phyloP scores from a whole-genome alignment of 2,888 invertebrate species.

The Xestia c-nigrum region DNA sequence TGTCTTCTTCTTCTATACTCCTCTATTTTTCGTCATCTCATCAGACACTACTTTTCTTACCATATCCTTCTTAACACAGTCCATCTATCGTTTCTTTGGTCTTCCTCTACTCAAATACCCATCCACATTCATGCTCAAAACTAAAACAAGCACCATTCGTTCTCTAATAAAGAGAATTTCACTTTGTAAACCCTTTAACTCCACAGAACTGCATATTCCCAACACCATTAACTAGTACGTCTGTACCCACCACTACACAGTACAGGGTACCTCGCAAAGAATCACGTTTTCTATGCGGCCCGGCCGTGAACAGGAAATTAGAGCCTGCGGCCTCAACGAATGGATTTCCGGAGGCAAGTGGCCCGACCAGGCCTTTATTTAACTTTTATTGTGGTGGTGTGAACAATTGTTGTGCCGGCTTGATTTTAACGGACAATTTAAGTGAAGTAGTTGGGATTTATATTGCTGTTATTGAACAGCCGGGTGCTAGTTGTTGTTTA shows the following conservation, averaged over 20 bases:
- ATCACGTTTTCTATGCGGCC: constrained; percentile 71
- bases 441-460: constrained; percentile 63
- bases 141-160: not conserved
- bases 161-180: not conserved
- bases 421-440: constrained; percentile 67
- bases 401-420: constrained; percentile 62
- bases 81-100: too few relatives aligned
- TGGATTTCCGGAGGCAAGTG: constrained; percentile 78
- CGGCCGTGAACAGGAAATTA: constrained; percentile 78
- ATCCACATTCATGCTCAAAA: too few relatives aligned
- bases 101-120: too few relatives aligned
- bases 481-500: constrained; percentile 4
- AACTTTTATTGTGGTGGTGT: constrained; percentile 75
- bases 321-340: constrained; percentile 77
- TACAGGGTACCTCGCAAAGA: constrained; percentile 50
- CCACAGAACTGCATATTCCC: constrained; percentile 44
- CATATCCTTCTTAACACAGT: too few relatives aligned
- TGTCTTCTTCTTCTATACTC: too few relatives aligned
- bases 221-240: constrained; percentile 33
- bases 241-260: constrained; percentile 15
- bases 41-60: too few relatives aligned
- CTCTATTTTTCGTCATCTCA: too few relatives aligned
- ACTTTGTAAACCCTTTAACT: constrained; percentile 3
- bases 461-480: constrained; percentile 55
- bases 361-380: constrained; percentile 73